phyloP scores from a whole-genome alignment of 2,797 vertebrate species.

The Novumbra hubbsi region DNA sequence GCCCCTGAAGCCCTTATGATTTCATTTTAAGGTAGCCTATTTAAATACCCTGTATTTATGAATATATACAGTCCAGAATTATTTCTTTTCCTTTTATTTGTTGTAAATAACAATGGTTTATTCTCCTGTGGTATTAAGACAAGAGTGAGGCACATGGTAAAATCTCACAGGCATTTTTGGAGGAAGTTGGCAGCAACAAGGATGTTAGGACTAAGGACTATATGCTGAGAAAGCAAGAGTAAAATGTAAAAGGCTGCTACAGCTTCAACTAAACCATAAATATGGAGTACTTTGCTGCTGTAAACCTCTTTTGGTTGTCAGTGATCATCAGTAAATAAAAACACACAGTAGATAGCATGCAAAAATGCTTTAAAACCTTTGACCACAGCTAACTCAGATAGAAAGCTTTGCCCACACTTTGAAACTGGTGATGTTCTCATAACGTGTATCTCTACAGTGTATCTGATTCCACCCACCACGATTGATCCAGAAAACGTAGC shows the following conservation, averaged over 20 bases:
- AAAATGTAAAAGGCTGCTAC: conserved; percentile 13
- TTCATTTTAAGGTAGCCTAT: conserved; percentile 72
- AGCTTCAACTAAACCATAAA: conserved; percentile 11
- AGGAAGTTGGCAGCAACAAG: conserved; percentile 41
- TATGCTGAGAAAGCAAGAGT: conserved; percentile 21
- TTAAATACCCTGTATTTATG: conserved; percentile 84
- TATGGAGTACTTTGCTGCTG: conserved; percentile 32
- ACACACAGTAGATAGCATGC: conserved; percentile 15
- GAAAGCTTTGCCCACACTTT: conserved; percentile 11
- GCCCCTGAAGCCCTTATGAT: conserved; percentile 72
- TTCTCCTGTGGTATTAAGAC: conserved; percentile 89
- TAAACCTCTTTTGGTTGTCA: conserved; percentile 23
- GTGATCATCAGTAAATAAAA: conserved; percentile 18
- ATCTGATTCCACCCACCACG: conserved; percentile 24
- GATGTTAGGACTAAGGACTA: conserved; percentile 20
- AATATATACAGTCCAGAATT: conserved; percentile 76
- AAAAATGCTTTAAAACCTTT: conserved; percentile 32
- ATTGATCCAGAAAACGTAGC: conserved; percentile 27
- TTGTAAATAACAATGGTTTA: conserved; percentile 87
- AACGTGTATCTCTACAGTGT: neutral
- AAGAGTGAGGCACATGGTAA: conserved; percentile 80
- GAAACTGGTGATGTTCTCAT: conserved; percentile 28
- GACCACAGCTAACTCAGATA: conserved; percentile 15
- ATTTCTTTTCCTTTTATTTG: conserved; percentile 61
- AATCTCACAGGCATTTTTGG: conserved; percentile 71